These are phyloP conservation scores for Chromis chromis DNA, from an alignment of 2,797 vertebrate species.

Conservation along the genomic window DNA sequence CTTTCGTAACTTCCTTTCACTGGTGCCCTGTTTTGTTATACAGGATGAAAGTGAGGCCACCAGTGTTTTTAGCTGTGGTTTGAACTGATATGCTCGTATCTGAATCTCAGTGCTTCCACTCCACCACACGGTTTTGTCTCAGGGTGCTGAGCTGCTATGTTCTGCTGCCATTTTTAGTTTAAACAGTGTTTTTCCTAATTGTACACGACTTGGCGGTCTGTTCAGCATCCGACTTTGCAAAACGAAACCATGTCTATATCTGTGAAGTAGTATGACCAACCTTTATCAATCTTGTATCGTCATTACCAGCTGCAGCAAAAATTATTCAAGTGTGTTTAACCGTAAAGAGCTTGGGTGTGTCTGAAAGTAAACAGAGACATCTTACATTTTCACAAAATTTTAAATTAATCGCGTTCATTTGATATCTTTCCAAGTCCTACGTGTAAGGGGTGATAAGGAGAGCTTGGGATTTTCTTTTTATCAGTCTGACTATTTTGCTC, in stretches of 20 bases:
- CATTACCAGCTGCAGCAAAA: neutral
- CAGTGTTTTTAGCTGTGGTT: neutral
- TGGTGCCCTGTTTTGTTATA: neutral
- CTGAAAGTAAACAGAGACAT: neutral
- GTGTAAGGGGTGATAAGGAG: no score
- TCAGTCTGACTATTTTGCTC: neutral
- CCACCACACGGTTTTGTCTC: neutral
- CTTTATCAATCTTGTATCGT: neutral
- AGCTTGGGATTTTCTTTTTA: no score
- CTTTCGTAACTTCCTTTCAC: neutral
- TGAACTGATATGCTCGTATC: constrained; percentile 1
- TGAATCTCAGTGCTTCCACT: constrained; percentile 6
- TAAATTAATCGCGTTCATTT: neutral
- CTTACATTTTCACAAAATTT: neutral
- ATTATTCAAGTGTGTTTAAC: neutral
- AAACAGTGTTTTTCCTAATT: neutral
- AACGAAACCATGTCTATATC: constrained; percentile 1
- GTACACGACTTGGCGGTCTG: neutral
- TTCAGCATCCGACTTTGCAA: neutral
- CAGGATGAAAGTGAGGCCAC: constrained; percentile 15
- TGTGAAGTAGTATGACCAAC: neutral
- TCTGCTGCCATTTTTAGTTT: neutral
- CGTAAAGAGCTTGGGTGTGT: no score
- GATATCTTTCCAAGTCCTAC: neutral
- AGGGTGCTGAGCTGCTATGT: constrained; percentile 3